phyloP scores from a whole-genome alignment of 2,797 vertebrate species.

The Squalus acanthias region DNA sequence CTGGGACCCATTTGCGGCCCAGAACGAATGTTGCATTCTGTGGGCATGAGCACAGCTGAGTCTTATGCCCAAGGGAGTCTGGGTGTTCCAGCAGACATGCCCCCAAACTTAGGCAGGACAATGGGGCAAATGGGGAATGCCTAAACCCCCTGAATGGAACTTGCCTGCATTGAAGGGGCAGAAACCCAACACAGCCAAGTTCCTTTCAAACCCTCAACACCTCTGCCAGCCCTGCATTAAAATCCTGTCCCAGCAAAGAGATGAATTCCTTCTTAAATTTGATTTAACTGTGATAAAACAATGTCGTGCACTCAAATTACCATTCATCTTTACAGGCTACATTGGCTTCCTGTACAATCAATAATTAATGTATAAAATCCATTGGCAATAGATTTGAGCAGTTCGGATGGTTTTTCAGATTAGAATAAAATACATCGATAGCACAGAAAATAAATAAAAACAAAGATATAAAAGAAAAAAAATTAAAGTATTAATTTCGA shows the following conservation, averaged over 20 bases:
- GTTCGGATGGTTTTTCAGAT: not conserved
- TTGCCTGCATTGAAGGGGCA: not conserved
- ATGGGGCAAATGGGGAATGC: not conserved
- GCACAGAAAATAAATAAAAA: not conserved
- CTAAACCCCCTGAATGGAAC: not conserved
- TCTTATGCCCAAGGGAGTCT: not conserved
- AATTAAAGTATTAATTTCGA: not conserved
- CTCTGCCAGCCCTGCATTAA: not conserved
- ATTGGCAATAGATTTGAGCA: not conserved
- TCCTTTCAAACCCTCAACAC: not conserved
- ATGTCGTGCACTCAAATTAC: too few species aligned
- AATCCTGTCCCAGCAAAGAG: not conserved
- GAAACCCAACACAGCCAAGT: not conserved
- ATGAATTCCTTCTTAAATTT: too few species aligned
- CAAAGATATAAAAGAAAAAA: not conserved
- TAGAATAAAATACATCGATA: not conserved
- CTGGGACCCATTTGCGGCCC: not conserved
- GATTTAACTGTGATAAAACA: too few species aligned
- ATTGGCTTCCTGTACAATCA: not conserved
- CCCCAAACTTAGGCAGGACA: not conserved
- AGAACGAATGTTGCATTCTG: not conserved
- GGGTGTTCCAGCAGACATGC: not conserved
- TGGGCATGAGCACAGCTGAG: not conserved
- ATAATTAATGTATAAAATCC: not conserved
- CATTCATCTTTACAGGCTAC: too few species aligned